Evolutionary conservation across 2,888 invertebrate species (phyloP), one percentile per base, ranked within the genome.

Genomic region (Notocelia uddmanniana): DNA sequence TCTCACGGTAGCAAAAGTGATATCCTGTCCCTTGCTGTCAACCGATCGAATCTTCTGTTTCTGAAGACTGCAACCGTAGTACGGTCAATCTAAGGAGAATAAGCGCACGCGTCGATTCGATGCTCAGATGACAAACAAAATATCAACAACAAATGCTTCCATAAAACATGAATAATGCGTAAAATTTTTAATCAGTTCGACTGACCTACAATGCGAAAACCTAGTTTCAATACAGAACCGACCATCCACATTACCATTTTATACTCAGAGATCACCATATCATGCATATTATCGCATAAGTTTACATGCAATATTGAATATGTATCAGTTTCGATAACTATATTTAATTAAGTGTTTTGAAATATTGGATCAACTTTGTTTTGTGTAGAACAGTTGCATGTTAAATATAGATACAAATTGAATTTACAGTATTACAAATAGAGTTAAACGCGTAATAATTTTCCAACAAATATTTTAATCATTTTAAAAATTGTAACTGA

Each of bases 291-390:
- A 48, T 63, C 31, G 50, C 19, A 66, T 68, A 55, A 45, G 60
- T 67, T 72, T 54, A 60, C 67, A 72, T 72, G 21, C 45, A 41
- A 37, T 45, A 54, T 60, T 37, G n/a, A 60, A 26, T 67, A 45
- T 23, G 34, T 59, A 72, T 72, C 54, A 45, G 59, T 72, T 72
- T 72, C 15, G 26, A 45, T 67, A 19, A 34, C n/a, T 60, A 23
- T 60, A 66, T 67, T 60, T 72, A 72, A 72, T 72, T 67, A 67
- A 60, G 55, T 26, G n/a, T 55, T 72, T 54, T 62, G 60, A 72
- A 67, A 72, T 71, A 67, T 58, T 31, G 31, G 23, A 21, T 41
- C 66, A 59, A 70, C 41, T 52, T 48, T 34, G 60, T 71, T 55
- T 18, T 31, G 45, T 19, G 58, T 34, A 26, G 52, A 52, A 31